Evolutionary conservation across 1,140 invertebrate species (phyloP).

Genomic region (Drosophila tsacasi): DNA sequence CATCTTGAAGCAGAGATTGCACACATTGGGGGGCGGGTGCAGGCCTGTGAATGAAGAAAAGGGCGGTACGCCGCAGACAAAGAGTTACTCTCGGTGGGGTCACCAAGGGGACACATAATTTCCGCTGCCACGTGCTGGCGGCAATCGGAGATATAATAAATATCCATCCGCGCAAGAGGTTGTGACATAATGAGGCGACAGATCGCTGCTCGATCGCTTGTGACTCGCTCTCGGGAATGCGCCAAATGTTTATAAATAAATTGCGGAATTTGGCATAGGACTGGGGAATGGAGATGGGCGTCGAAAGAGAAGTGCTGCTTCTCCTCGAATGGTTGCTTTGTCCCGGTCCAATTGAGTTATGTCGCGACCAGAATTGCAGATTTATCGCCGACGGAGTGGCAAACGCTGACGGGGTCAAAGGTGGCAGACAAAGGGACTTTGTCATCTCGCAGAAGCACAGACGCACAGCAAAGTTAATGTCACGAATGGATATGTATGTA

Average conservation of each 20-base stretch:
- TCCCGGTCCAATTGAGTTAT: slow-evolving; percentile 85
- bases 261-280: slow-evolving; percentile 73
- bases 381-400: slow-evolving; percentile 53
- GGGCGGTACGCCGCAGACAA: slow-evolving; percentile 24
- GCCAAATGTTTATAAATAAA: slow-evolving; percentile 76
- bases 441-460: slow-evolving; percentile 64
- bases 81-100: slow-evolving; percentile 36
- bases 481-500: slow-evolving; percentile 1
- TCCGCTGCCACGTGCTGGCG: slow-evolving; percentile 48
- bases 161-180: slow-evolving; percentile 70
- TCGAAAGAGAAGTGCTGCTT: slow-evolving; percentile 14
- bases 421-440: slow-evolving; percentile 82
- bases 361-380: slow-evolving; percentile 67
- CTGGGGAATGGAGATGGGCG: slow-evolving; percentile 10
- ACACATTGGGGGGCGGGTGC: slow-evolving; percentile 88
- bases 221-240: slow-evolving; percentile 60
- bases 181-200: slow-evolving; percentile 79
- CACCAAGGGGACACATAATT: slow-evolving; percentile 44
- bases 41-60: slow-evolving; percentile 54
- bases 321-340: slow-evolving; percentile 54
- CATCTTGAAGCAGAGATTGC: slow-evolving; percentile 99
- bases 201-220: slow-evolving; percentile 47
- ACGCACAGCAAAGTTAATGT: slow-evolving; percentile 22
- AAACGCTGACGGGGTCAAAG: slow-evolving; percentile 75
- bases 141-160: slow-evolving; percentile 70